Conservation (phyloP, 2,113 vertebrate genomes). For the Ia io region DNA sequence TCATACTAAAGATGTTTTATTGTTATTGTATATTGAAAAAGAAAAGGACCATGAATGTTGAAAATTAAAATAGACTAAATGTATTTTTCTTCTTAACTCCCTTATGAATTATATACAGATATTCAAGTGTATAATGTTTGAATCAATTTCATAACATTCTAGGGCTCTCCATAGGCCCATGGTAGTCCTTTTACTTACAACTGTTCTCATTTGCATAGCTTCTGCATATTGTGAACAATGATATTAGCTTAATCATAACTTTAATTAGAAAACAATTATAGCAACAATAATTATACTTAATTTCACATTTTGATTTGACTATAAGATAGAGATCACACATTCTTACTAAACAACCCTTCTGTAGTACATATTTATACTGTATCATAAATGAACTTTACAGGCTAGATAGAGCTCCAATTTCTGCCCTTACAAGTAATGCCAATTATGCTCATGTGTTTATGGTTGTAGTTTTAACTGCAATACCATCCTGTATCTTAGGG, state of each 20-base stretch:
- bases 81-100: neutral
- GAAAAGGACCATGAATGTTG: neutral
- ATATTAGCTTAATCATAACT: neutral
- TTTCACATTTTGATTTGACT: slow-evolving; percentile 26
- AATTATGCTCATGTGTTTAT: neutral
- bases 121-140: slow-evolving; percentile 1
- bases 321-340: neutral
- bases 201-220: neutral
- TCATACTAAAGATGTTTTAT: neutral
- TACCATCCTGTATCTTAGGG: neutral
- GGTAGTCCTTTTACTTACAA: neutral
- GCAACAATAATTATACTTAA: neutral
- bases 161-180: neutral
- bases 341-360: neutral
- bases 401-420: neutral
- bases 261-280: neutral
- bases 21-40: slow-evolving; percentile 25
- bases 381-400: neutral
- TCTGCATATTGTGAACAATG: neutral
- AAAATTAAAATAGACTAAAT: slow-evolving; percentile 1
- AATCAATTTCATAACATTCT: neutral
- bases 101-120: neutral
- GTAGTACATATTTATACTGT: neutral
- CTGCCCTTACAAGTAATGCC: neutral
- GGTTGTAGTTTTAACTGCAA: neutral